Conservation (phyloP, 2,113 vertebrate genomes). For the Aix galericulata region DNA sequence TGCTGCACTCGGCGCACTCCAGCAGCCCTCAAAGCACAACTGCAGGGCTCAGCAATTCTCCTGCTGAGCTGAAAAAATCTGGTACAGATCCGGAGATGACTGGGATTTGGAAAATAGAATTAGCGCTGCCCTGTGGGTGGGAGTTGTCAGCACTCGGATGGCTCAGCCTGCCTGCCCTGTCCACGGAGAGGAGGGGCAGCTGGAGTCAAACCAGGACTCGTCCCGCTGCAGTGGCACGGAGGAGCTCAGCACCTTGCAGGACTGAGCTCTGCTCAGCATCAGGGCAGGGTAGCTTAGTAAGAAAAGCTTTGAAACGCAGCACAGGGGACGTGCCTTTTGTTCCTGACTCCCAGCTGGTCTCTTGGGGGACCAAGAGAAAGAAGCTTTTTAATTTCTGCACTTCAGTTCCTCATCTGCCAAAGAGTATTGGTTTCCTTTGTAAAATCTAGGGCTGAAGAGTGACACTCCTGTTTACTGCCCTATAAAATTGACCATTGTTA, state of each 20-base stretch:
- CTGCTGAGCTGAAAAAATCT: background rate
- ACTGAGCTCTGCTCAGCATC: background rate
- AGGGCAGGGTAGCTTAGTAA: accelerated
- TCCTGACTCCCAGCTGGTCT: background rate
- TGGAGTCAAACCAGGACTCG: background rate
- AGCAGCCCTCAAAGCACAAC: background rate
- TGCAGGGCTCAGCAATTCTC: background rate
- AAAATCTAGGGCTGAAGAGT: background rate
- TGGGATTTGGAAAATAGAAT: background rate
- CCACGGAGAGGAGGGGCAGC: background rate
- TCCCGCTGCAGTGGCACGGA: accelerated
- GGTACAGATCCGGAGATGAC: background rate
- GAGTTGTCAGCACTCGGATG: background rate
- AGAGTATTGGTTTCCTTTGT: background rate
- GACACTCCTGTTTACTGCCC: background rate
- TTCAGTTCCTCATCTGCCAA: background rate
- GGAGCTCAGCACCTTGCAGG: background rate
- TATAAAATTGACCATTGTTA: background rate
- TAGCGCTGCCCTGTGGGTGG: background rate
- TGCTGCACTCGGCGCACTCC: accelerated
- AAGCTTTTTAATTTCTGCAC: background rate
- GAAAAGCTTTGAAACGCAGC: background rate
- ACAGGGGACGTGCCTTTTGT: background rate
- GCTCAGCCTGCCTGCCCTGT: background rate
- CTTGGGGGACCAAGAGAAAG: background rate